Base-by-base conservation (phyloP, 2,797 vertebrate species). In the Karalla daura region DNA sequence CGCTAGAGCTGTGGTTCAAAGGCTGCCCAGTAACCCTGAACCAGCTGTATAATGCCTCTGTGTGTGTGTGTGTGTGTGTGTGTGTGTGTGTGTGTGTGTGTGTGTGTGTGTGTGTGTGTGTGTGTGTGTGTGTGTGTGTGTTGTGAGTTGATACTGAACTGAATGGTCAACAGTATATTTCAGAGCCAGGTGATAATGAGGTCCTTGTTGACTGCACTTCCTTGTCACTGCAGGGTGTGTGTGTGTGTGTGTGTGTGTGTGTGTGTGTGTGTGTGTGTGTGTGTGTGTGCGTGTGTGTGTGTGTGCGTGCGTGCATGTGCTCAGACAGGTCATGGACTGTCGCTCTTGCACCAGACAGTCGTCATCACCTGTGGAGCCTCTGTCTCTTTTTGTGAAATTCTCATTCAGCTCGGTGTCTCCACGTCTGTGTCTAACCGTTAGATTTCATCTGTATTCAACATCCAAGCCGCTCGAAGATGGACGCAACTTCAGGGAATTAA, bases 151-250 rank as follows among this genome's bases (percentile, higher is more conserved):
- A 49, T 74, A 23, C 61, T 76, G 67, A 62, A 23, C 61, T 76
- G 67, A 62, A 65, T 54, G 73, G 75, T 62, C 71, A 75, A 17
- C 5, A n/a, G 60, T 49, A 66, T 66, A 28, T 79, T 75, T 82
- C 55, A 37, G 63, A 78, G 75, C 67, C 64, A 82, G 76, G 76
- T 83, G 83, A 86, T 89, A 83, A 87, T 81, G 76, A 86, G 60
- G 52, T 73, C 77, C 72, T 77, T 37, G 39, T 52, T 78, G 71
- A 73, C 74, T 36, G 28, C 36, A 24, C 52, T 32, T 49, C 55
- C 61, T 39, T 70, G 69, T 85, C 81, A 47, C 61, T 49, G 63
- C 66, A 43, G 63, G 62, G 52, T 54, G 68, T 51, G 25, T 62
- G 7, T 66, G 21, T 63, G n/a, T 51, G 56, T 60, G 54, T 51